Percentiles rank a stretch among this genome's conserved stretches.
phyloP scores from a whole-genome alignment of 2,113 vertebrate genomes.

The Bufo bufo region DNA sequence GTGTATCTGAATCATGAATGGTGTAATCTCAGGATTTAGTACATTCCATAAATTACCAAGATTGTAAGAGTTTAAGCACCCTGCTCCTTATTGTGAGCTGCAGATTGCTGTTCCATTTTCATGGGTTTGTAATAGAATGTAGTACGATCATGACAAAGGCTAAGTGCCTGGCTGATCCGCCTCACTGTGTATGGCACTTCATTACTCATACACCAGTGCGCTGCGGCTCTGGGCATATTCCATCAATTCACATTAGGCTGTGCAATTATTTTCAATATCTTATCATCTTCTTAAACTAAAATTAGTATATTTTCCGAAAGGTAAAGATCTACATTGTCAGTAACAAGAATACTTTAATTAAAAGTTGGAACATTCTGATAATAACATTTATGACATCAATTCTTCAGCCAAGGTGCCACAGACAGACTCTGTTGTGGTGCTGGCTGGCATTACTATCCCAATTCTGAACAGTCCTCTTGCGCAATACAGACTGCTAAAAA shows the following conservation, averaged over 20 bases:
- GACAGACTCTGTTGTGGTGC: too few relatives aligned
- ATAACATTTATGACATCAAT: neutral
- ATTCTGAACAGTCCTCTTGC: neutral
- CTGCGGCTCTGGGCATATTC: neutral
- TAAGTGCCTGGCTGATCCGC: constrained; percentile 10
- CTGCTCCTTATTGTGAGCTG: constrained; percentile 11
- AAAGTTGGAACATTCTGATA: neutral
- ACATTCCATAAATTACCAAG: constrained; percentile 4
- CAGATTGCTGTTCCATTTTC: constrained; percentile 7
- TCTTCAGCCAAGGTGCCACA: neutral
- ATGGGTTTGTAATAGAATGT: neutral
- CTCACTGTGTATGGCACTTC: constrained; percentile 28
- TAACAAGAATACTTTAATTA: too few relatives aligned
- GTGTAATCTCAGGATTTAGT: constrained; percentile 13
- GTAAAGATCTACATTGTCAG: too few relatives aligned
- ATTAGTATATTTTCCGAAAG: too few relatives aligned
- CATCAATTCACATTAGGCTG: neutral
- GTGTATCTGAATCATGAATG: neutral
- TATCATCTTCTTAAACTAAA: too few relatives aligned
- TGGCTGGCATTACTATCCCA: neutral
- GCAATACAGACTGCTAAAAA: neutral
- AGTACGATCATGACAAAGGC: neutral
- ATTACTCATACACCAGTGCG: neutral
- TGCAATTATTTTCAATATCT: neutral
- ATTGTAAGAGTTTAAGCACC: constrained; percentile 12